phyloP scores from a whole-genome alignment of 2,888 invertebrate species.

The Saturnia pavonia region DNA sequence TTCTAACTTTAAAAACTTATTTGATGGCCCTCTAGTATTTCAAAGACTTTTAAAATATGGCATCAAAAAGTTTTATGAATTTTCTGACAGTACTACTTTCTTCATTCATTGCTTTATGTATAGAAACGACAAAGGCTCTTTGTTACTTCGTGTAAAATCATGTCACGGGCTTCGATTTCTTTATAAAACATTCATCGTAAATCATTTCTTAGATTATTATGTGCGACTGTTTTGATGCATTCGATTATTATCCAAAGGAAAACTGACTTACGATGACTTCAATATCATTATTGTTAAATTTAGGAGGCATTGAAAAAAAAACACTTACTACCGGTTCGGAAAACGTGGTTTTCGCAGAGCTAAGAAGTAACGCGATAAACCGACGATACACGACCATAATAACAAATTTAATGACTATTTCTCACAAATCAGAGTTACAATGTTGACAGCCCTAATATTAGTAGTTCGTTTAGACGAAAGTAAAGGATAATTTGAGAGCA shows the following conservation, averaged over 20 bases:
- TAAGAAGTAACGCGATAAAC: too few species aligned
- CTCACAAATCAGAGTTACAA: not conserved
- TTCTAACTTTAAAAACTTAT: too few species aligned
- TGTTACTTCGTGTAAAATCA: conserved; percentile 56
- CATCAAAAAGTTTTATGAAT: conserved; percentile 6
- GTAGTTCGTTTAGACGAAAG: not conserved
- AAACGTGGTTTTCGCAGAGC: too few species aligned
- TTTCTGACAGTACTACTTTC: conserved; percentile 46
- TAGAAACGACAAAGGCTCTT: conserved; percentile 53
- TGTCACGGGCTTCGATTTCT: conserved; percentile 49
- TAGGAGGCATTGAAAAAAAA: too few species aligned
- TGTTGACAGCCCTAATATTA: not conserved
- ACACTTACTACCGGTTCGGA: too few species aligned
- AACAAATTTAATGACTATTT: not conserved
- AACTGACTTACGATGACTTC: too few species aligned
- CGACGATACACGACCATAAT: too few species aligned
- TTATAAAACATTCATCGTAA: conserved; percentile 21
- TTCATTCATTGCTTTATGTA: conserved; percentile 43
- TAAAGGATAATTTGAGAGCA: not conserved
- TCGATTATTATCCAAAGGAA: not conserved
- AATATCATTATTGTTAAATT: too few species aligned
- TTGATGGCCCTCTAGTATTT: too few species aligned
- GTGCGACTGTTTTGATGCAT: not conserved
- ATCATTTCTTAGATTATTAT: not conserved
- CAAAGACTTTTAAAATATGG: too few species aligned